Evolutionary conservation across 2,888 invertebrate species (phyloP), one percentile per base, ranked within the genome.

Genomic region (Euclidia mi): DNA sequence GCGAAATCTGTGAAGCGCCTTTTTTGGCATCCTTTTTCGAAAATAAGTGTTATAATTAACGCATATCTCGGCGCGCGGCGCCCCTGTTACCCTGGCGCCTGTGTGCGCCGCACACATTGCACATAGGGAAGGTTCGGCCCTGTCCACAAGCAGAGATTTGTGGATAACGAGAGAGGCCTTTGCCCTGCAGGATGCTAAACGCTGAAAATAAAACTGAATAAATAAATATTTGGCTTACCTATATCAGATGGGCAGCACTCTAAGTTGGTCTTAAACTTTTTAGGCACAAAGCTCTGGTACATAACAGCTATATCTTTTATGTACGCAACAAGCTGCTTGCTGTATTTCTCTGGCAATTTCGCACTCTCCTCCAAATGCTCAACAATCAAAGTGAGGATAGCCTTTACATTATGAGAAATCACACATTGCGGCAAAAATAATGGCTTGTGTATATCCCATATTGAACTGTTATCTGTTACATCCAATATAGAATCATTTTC

Each of bases 171-270:
- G n/a, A n/a, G n/a, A n/a, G n/a, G n/a, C n/a, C n/a, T n/a, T n/a
- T n/a, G n/a, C n/a, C n/a, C n/a, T n/a, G n/a, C n/a, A n/a, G n/a
- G n/a, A n/a, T n/a, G n/a, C n/a, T n/a, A n/a, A n/a, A n/a, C n/a
- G n/a, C n/a, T n/a, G n/a, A n/a, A n/a, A n/a, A n/a, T n/a, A n/a
- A n/a, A n/a, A n/a, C n/a, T n/a, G n/a, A n/a, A n/a, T n/a, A n/a
- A n/a, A n/a, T n/a, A n/a, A n/a, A n/a, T n/a, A n/a, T n/a, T n/a
- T n/a, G 10, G 29, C 82, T 84, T 74, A 94, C 95, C 95, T 76
- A 94, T 93, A 77, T 94, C 94, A 41, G 91, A 77, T 12, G 94
- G 90, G 61, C 92, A 91, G 52, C 81, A 87, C 53, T 92, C 90
- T 44, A 95, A 78, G 69, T 90, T 92, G 2, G 88, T 77, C 73